Conservation (phyloP, 2,888 invertebrate genomes). For the Neoascia interrupta region DNA sequence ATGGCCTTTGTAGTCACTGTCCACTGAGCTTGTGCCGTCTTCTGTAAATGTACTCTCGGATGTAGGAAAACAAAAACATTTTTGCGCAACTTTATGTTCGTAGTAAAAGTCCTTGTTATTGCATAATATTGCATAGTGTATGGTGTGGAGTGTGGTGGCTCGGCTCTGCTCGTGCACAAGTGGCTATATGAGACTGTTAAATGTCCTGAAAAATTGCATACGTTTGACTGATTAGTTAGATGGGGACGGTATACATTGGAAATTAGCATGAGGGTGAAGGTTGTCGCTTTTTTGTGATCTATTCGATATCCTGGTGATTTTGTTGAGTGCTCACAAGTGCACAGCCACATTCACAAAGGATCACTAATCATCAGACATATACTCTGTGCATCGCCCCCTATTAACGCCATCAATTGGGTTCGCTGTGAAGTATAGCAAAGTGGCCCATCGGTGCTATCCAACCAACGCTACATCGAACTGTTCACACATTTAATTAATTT, state of each 20-base stretch:
- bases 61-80: slow-evolving; percentile 33
- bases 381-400: slow-evolving; percentile 19
- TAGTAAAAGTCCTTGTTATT: slow-evolving; percentile 60
- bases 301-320: slow-evolving; percentile 42
- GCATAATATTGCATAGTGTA: slow-evolving; percentile 66
- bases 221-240: slow-evolving; percentile 61
- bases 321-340: slow-evolving; percentile 43
- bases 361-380: slow-evolving; percentile 24
- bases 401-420: slow-evolving; percentile 24
- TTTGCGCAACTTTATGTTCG: slow-evolving; percentile 28
- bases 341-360: slow-evolving; percentile 47
- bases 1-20: background rate
- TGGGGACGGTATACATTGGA: slow-evolving; percentile 11
- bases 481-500: slow-evolving; percentile 68
- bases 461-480: slow-evolving; percentile 9
- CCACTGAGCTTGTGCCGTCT: slow-evolving; percentile 17
- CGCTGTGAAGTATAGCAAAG: slow-evolving; percentile 47
- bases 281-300: slow-evolving; percentile 44
- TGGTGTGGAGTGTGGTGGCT: slow-evolving; percentile 17
- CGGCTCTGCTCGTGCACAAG: slow-evolving; percentile 33
- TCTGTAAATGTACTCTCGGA: background rate
- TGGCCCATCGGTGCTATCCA: slow-evolving; percentile 49
- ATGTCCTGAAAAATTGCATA: slow-evolving; percentile 69
- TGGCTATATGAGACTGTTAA: slow-evolving; percentile 60
- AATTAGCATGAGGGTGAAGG: slow-evolving; percentile 59